Percentiles rank a stretch among this genome's conserved stretches.
These are phyloP conservation scores for Netelia melanura DNA, from an alignment of 2,888 invertebrate genomes.

Conservation along the genomic window DNA sequence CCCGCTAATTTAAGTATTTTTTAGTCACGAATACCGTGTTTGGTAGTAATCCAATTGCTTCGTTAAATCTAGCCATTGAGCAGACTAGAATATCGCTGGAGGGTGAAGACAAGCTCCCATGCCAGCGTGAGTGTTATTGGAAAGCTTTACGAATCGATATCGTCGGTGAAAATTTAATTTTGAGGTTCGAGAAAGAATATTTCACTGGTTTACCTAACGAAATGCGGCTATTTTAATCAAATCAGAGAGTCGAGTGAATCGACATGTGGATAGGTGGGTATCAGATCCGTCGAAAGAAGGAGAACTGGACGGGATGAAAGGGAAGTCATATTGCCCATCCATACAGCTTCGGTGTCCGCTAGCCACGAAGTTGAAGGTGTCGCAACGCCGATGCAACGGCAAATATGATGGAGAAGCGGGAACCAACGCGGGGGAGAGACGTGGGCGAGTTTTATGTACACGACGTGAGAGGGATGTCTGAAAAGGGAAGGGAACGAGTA, in stretches of 20 bases:
- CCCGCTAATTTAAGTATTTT: too few relatives aligned
- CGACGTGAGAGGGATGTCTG: constrained; percentile 34
- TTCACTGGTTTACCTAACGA: neutral
- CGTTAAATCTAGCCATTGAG: too few relatives aligned
- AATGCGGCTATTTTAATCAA: neutral
- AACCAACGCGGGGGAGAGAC: neutral
- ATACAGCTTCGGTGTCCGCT: neutral
- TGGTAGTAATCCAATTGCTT: too few relatives aligned
- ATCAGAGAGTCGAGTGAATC: neutral
- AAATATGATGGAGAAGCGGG: constrained; percentile 22
- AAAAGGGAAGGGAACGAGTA: constrained; percentile 3
- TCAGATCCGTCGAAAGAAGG: constrained; percentile 24
- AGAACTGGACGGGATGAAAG: constrained; percentile 8
- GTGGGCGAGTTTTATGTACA: neutral
- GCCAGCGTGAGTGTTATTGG: too few relatives aligned
- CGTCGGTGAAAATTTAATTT: neutral
- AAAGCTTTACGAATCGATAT: too few relatives aligned
- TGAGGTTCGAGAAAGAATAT: neutral
- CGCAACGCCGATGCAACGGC: constrained; percentile 31
- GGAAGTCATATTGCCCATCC: constrained; percentile 5
- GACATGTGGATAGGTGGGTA: neutral
- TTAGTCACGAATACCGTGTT: too few relatives aligned
- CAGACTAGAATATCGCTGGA: too few relatives aligned
- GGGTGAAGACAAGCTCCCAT: too few relatives aligned
- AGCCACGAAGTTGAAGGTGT: neutral